These are phyloP conservation scores for Perca schrenkii DNA, from an alignment of 2,113 vertebrate species.

Conservation along the genomic window DNA sequence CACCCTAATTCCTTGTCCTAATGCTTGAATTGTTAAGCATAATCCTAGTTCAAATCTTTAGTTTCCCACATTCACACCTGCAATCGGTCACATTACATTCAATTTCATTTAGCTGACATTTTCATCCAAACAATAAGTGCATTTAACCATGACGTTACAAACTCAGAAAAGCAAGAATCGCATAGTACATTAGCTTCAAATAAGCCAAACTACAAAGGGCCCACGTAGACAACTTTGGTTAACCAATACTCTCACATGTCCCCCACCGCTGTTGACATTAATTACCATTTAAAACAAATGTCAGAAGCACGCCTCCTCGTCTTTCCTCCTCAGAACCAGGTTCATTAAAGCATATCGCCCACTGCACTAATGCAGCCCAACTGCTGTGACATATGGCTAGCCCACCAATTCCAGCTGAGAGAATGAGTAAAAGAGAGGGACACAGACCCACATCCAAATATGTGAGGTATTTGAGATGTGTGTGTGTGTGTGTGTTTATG, in stretches of 20 bases:
- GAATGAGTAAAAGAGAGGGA: conserved; percentile 14
- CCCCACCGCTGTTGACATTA: conserved; percentile 5
- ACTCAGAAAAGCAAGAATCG: too few relatives aligned
- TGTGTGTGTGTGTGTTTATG: conserved; percentile 15
- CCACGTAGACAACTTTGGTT: conserved; percentile 2
- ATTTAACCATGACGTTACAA: too few relatives aligned
- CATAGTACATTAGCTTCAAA: too few relatives aligned
- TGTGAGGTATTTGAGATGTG: conserved; percentile 21
- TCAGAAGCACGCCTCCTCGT: not conserved
- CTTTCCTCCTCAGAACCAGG: conserved; percentile 6
- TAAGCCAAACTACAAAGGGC: too few relatives aligned
- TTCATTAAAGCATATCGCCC: conserved; percentile 49
- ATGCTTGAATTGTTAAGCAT: not conserved
- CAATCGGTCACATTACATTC: conserved; percentile 22
- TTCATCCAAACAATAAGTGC: too few relatives aligned
- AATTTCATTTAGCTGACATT: too few relatives aligned
- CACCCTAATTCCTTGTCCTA: not conserved
- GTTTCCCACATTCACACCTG: not conserved
- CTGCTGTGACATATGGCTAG: conserved; percentile 48
- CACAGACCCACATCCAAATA: not conserved
- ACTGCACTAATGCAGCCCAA: conserved; percentile 34
- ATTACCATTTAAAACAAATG: conserved; percentile 56
- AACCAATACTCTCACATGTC: not conserved
- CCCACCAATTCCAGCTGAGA: conserved; percentile 23
- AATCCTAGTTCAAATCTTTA: not conserved